These are phyloP conservation scores for Ceuthmochares aereus DNA, from an alignment of 2,113 vertebrate genomes.

Conservation along the genomic window DNA sequence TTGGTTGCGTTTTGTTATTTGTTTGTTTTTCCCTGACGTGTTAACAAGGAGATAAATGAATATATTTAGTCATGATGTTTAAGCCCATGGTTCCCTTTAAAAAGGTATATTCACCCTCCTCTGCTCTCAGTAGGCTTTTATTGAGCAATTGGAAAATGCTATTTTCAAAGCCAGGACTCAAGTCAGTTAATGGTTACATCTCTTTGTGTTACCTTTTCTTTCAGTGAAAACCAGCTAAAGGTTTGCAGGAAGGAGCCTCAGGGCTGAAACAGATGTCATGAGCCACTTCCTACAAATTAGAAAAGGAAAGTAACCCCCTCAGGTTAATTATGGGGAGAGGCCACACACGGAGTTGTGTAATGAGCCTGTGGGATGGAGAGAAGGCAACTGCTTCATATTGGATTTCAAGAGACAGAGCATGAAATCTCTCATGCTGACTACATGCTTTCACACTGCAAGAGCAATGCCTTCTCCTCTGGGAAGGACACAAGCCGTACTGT, in stretches of 20 bases:
- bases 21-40: not conserved
- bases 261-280: constrained; percentile 73
- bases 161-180: not conserved
- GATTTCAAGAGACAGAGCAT: constrained; percentile 67
- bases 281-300: constrained; percentile 79
- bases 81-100: not conserved
- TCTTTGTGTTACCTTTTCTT: constrained; percentile 42
- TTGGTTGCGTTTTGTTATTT: rapidly evolving
- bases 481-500: not conserved
- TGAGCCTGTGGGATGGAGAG: constrained; percentile 30
- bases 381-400: constrained; percentile 65
- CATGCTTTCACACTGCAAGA: not conserved
- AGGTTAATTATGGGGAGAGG: constrained; percentile 74
- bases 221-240: constrained; percentile 11
- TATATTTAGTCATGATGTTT: not conserved
- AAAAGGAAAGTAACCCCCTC: constrained; percentile 75
- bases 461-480: not conserved
- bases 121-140: not conserved
- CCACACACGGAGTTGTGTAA: constrained; percentile 72
- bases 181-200: not conserved
- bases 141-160: constrained; percentile 12
- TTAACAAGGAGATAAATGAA: not conserved
- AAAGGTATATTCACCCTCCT: not conserved
- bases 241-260: constrained; percentile 57
- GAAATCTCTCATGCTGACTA: constrained; percentile 62